phyloP scores from a whole-genome alignment of 2,113 vertebrate genomes.

The Gymnogyps californianus region DNA sequence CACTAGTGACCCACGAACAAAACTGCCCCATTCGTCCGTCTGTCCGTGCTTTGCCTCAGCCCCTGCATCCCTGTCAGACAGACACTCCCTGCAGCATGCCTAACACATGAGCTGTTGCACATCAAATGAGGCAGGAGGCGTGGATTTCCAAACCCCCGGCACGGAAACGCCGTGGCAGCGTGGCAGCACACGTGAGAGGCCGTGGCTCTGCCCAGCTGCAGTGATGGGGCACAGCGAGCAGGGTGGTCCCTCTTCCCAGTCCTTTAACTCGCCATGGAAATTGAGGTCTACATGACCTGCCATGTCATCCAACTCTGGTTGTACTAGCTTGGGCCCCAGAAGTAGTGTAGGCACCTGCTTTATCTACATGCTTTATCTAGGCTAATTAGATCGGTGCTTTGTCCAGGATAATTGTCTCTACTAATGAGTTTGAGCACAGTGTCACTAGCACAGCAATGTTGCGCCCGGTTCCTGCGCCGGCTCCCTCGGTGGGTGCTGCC shows the following conservation, averaged over 20 bases:
- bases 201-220: neutral
- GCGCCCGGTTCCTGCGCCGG: rapidly evolving
- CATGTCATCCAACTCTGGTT: neutral
- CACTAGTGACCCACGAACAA: neutral
- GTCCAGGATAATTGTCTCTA: neutral
- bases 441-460: neutral
- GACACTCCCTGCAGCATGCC: rapidly evolving
- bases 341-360: neutral
- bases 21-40: rapidly evolving
- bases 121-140: rapidly evolving
- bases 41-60: neutral
- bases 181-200: neutral
- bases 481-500: rapidly evolving
- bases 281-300: neutral
- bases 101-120: rapidly evolving
- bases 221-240: rapidly evolving
- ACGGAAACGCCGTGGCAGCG: rapidly evolving
- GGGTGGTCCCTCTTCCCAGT: neutral
- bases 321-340: neutral
- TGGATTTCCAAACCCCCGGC: rapidly evolving
- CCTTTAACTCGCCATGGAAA: neutral
- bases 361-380: slow-evolving; percentile 11
- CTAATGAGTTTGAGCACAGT: neutral
- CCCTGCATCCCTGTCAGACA: neutral
- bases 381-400: neutral